Base-by-base conservation (phyloP, 2,888 invertebrate genomes). In the Drosophila fungiperda region DNA sequence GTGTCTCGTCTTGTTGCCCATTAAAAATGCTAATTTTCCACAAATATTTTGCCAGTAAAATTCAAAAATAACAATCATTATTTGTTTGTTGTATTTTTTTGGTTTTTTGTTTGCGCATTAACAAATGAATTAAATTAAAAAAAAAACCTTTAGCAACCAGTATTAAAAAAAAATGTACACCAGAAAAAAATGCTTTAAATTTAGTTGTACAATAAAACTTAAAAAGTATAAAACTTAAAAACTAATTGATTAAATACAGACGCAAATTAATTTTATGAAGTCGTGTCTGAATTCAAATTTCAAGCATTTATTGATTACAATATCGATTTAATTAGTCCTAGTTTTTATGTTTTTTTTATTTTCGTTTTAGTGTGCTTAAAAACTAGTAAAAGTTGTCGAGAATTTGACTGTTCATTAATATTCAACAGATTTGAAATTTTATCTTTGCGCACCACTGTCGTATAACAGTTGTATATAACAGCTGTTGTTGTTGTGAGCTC, bases 1-100 rank as follows among this genome's bases (percentile, higher is more conserved):
- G 73, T 88, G 87, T 87, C 87, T 87, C 87, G 87, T 70, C 82
- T 70, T 73, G 74, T 86, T 81, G 79, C 72, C 76, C 74, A 89
- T 89, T 85, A 86, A 81, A 85, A 81, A 89, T 89, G 85, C 82
- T 82, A 85, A 89, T 85, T 83, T 11, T 45, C 40, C 29, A 32
- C 15, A 57, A 29, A 81, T 80, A 77, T 76, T 78, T 67, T 58
- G 54, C 64, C 58, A 32, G 55, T 68, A 64, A 52, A 8, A 45
- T 23, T 45, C 58, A 36, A 54, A 64, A 57, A 73, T 23, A 53
- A 15, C 7, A 45, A 15, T 15, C 20, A 45, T 20, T 20, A 23
- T 20, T 45, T 12, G 20, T 45, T 45, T 29, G 29, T 20, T 38
- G 17, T 3, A 17, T 38, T 12, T n/a, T n/a, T 15, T 40, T 5